These are phyloP conservation scores for Hedya salicella DNA, from an alignment of 2,888 invertebrate species.

Conservation along the genomic window DNA sequence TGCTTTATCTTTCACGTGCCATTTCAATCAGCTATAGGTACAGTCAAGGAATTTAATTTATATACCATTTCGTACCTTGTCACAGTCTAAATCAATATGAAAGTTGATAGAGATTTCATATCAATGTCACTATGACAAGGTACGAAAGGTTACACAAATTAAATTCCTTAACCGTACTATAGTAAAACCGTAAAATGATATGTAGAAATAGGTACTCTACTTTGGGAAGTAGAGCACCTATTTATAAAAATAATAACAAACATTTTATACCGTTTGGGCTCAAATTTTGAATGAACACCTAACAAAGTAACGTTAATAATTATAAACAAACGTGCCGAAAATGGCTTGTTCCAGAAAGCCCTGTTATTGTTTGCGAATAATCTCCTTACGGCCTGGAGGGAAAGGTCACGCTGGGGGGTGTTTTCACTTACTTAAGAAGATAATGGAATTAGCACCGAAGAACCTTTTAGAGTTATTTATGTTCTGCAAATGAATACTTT, in stretches of 20 bases:
- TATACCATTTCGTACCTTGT: neutral
- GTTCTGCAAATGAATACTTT: neutral
- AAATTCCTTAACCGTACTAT: no score
- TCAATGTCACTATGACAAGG: no score
- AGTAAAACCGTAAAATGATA: no score
- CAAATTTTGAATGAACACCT: neutral
- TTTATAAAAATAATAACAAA: neutral
- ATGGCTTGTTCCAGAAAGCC: neutral
- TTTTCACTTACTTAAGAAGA: conserved; percentile 9
- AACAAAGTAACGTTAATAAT: neutral
- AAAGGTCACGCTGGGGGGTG: neutral
- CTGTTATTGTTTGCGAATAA: conserved; percentile 25
- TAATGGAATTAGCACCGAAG: conserved; percentile 9
- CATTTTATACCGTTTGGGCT: neutral
- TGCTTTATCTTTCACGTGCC: neutral
- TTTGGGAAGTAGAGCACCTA: no score
- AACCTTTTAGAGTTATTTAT: neutral
- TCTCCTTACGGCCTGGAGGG: neutral
- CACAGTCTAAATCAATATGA: no score
- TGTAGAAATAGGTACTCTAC: no score
- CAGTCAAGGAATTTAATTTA: no score
- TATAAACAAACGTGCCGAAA: neutral
- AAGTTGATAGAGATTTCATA: no score
- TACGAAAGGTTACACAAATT: no score
- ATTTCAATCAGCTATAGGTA: no score